Evolutionary conservation across 1,140 invertebrate genomes (phyloP).

Genomic region (Heliconius nattereri): DNA sequence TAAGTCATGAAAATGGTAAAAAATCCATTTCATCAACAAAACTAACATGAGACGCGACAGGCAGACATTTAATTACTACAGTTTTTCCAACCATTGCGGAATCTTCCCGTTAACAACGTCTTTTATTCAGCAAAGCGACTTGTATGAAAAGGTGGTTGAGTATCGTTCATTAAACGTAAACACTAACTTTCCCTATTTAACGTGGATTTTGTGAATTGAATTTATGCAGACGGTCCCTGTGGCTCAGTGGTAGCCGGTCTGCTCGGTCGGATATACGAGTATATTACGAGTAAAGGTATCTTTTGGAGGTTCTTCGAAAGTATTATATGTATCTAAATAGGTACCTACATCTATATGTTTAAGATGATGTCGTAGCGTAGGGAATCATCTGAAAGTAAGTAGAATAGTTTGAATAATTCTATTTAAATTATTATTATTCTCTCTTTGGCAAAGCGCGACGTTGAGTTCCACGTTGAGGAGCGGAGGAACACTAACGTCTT

Average conservation of each 20-base stretch:
- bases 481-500: too few species aligned
- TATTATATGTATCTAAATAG: too few species aligned
- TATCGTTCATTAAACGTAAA: slow-evolving; percentile 6
- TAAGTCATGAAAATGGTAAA: background rate
- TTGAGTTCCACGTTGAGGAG: too few species aligned
- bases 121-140: background rate
- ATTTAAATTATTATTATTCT: too few species aligned
- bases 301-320: too few species aligned
- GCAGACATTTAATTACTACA: slow-evolving; percentile 6
- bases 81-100: background rate
- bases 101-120: background rate
- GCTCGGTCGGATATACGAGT: too few species aligned
- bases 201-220: background rate
- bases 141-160: background rate
- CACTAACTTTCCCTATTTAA: background rate
- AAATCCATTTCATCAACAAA: background rate
- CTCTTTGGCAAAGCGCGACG: too few species aligned
- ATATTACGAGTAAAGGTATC: too few species aligned
- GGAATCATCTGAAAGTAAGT: too few species aligned
- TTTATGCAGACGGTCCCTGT: background rate
- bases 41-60: background rate
- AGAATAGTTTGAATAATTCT: too few species aligned
- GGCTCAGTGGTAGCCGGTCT: background rate
- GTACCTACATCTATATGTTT: too few species aligned
- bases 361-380: too few species aligned